These are phyloP conservation scores for Neodon shergylaensis DNA, from an alignment of 2,113 vertebrate species.

Conservation along the genomic window DNA sequence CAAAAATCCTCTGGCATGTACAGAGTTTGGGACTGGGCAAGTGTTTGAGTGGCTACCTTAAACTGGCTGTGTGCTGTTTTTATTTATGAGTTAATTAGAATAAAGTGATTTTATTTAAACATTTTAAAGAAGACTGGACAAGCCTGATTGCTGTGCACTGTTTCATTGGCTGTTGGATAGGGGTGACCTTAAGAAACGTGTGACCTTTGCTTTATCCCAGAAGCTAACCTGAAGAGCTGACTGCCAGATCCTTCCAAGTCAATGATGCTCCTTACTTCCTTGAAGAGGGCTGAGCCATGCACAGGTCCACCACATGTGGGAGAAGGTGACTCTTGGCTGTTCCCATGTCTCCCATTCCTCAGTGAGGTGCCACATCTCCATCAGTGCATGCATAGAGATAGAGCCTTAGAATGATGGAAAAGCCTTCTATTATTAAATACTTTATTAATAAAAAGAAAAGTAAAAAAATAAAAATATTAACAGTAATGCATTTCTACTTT, in stretches of 20 bases:
- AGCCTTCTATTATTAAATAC: neutral
- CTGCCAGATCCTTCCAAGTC: neutral
- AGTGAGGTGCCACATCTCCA: neutral
- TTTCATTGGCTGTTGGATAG: neutral
- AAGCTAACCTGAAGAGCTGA: neutral
- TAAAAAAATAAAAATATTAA: constrained; percentile 22
- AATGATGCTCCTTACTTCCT: neutral
- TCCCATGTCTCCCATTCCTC: neutral
- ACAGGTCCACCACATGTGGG: too few species aligned
- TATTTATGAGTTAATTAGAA: neutral
- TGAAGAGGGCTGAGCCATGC: neutral
- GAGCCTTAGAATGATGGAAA: neutral
- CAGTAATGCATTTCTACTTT: neutral
- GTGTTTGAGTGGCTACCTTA: neutral
- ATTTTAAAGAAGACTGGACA: neutral
- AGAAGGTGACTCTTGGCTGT: neutral
- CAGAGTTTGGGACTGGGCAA: neutral
- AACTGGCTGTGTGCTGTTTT: neutral
- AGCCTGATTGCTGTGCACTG: neutral
- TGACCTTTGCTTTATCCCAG: neutral
- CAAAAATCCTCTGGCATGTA: neutral
- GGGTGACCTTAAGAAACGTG: neutral
- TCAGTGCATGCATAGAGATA: neutral
- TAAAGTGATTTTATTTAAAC: neutral
- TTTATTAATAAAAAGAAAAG: constrained; percentile 32